These are phyloP conservation scores for Paramormyrops kingsleyae DNA, from an alignment of 2,113 vertebrate genomes.

Conservation along the genomic window DNA sequence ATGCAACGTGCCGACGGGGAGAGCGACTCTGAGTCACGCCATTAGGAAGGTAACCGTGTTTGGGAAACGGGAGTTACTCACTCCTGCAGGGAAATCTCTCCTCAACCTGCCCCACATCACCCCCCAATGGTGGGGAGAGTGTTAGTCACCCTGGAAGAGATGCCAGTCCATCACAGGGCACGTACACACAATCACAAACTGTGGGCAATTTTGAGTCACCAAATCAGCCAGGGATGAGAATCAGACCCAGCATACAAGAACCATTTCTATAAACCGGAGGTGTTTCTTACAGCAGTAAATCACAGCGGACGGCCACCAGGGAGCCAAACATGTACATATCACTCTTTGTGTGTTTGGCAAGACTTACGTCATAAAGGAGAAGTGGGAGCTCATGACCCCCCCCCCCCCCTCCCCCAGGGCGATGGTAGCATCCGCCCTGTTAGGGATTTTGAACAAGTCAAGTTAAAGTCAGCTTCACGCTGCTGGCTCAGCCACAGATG, in stretches of 20 bases:
- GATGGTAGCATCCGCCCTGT: background rate
- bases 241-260: background rate
- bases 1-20: background rate
- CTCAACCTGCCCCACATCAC: background rate
- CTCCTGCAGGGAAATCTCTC: background rate
- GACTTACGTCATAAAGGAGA: background rate
- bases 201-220: background rate
- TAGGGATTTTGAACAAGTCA: background rate
- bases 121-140: background rate
- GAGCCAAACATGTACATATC: background rate
- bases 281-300: background rate
- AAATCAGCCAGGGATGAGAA: background rate
- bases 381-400: background rate
- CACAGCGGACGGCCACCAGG: background rate
- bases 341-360: background rate
- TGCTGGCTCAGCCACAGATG: background rate
- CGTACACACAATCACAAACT: background rate
- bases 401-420: no score
- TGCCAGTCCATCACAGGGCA: background rate
- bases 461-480: background rate
- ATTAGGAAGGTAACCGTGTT: background rate
- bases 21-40: background rate
- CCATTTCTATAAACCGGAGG: background rate
- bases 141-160: background rate
- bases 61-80: background rate